phyloP scores from a whole-genome alignment of 2,113 vertebrate genomes.

The Gobiocypris rarus region DNA sequence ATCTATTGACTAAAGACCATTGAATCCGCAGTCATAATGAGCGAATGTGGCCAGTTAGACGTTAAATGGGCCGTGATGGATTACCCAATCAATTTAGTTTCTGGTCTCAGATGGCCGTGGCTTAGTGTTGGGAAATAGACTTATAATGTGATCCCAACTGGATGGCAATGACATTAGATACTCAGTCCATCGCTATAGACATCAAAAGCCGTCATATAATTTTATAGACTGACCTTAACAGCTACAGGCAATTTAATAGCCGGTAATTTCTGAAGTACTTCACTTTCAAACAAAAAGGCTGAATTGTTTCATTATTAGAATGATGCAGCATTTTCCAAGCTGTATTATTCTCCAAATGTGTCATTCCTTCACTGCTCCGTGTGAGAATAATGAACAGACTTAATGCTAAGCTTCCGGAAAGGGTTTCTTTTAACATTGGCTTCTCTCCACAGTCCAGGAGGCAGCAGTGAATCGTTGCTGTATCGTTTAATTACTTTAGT shows the following conservation, averaged over 20 bases:
- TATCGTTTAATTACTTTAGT: slow-evolving; percentile 56
- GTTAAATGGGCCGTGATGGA: slow-evolving; percentile 32
- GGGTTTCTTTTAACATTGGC: slow-evolving; percentile 39
- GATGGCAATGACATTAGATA: slow-evolving; percentile 15
- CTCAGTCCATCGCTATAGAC: slow-evolving; percentile 20
- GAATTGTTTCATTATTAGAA: slow-evolving; percentile 21
- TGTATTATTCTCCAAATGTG: slow-evolving; percentile 27
- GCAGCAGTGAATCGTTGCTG: slow-evolving; percentile 50
- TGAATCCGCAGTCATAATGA: slow-evolving; percentile 40
- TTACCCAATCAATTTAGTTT: slow-evolving; percentile 29
- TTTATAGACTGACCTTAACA: slow-evolving; percentile 43
- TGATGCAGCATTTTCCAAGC: slow-evolving; percentile 24
- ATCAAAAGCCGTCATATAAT: slow-evolving; percentile 3
- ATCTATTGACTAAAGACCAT: slow-evolving; percentile 33
- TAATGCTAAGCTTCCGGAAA: slow-evolving; percentile 35
- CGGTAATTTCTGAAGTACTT: slow-evolving; percentile 23
- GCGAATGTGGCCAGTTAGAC: slow-evolving; percentile 17
- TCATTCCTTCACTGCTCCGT: slow-evolving; percentile 41
- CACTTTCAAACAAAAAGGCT: slow-evolving; percentile 33
- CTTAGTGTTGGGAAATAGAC: slow-evolving; percentile 20
- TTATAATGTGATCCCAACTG: neutral
- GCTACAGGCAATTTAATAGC: slow-evolving; percentile 36
- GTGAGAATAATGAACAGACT: slow-evolving; percentile 43
- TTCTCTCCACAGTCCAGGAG: slow-evolving; percentile 41
- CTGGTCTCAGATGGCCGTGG: neutral